A percentile compares a stretch with the other conserved stretches of the same genome.
Evolutionary conservation across 2,888 invertebrate genomes (phyloP).

Genomic region (Ommatoiulus sabulosus): DNA sequence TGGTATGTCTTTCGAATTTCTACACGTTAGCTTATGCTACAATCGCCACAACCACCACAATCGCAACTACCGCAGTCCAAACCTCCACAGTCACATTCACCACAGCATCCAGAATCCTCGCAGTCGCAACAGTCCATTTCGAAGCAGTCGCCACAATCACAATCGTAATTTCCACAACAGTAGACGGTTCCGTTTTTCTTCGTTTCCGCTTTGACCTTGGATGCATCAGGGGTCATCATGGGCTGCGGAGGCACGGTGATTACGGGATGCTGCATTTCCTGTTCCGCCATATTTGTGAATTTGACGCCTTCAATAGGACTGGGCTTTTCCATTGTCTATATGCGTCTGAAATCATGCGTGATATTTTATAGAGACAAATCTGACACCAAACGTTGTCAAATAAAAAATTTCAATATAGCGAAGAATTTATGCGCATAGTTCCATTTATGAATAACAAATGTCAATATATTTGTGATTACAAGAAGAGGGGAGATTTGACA

Average conservation of each 20-base stretch:
- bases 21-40: neutral
- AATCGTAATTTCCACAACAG: neutral
- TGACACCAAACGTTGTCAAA: too few species aligned
- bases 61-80: neutral
- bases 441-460: too few species aligned
- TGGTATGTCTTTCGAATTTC: neutral
- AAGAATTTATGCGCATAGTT: too few species aligned
- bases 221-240: neutral
- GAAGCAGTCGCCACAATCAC: neutral
- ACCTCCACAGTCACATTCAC: neutral
- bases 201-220: neutral
- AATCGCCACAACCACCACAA: neutral
- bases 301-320: neutral
- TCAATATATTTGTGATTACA: too few species aligned
- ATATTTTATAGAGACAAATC: too few species aligned
- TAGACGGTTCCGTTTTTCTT: too few species aligned
- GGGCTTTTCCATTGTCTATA: neutral
- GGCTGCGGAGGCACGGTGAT: neutral
- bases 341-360: too few species aligned
- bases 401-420: too few species aligned
- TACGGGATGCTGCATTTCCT: neutral
- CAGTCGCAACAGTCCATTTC: neutral
- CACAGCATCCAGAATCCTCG: neutral
- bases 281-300: neutral
- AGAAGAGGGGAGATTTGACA: too few species aligned